phyloP scores from a whole-genome alignment of 2,113 vertebrate species.

The Accipiter virgatus region DNA sequence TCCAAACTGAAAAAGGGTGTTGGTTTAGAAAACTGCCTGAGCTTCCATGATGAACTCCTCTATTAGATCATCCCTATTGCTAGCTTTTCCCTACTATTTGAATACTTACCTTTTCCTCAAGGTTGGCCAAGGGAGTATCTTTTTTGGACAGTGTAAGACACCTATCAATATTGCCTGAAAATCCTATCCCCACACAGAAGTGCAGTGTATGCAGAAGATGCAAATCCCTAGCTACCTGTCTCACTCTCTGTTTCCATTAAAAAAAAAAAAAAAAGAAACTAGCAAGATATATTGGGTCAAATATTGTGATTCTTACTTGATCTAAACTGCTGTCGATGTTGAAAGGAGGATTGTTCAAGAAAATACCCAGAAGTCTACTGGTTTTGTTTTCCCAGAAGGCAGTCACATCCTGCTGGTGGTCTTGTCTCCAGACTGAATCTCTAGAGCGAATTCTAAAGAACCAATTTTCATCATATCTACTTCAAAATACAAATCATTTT shows the following conservation, averaged over 20 bases:
- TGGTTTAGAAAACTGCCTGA: constrained; percentile 31
- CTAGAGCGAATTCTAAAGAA: background rate
- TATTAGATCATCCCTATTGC: background rate
- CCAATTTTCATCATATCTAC: background rate
- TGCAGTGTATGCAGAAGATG: background rate
- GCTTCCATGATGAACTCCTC: background rate
- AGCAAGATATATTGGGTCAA: background rate
- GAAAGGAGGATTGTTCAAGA: background rate
- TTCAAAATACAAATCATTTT: background rate
- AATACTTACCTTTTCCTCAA: background rate
- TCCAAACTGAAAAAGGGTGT: constrained; percentile 27
- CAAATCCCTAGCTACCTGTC: background rate
- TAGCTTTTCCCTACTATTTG: background rate
- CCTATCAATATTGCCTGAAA: background rate
- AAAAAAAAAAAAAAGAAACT: background rate
- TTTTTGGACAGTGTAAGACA: background rate
- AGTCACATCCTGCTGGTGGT: background rate
- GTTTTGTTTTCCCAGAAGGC: background rate
- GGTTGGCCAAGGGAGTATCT: background rate
- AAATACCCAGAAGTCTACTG: background rate
- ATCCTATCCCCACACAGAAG: background rate
- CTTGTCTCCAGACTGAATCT: background rate
- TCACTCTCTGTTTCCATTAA: background rate
- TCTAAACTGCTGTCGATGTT: background rate
- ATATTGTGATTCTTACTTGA: background rate